Conservation (phyloP, 1,140 invertebrate genomes). For the Pseudomyrmex sp. region DNA sequence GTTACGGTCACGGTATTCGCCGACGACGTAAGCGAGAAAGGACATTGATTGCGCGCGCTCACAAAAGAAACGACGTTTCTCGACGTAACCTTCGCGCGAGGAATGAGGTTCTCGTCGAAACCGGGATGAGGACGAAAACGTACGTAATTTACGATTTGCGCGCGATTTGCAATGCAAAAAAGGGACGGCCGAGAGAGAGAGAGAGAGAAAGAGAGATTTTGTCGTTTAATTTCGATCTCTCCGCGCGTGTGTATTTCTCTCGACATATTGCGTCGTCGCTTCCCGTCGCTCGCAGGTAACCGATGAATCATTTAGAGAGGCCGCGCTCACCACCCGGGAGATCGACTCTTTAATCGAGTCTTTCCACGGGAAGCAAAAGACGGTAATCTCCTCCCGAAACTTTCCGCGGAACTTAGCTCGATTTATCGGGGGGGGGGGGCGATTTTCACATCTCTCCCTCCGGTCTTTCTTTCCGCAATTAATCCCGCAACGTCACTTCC, state of each 20-base stretch:
- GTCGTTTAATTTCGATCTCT: constrained; percentile 37
- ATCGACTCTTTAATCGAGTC: constrained; percentile 54
- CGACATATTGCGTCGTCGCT: constrained; percentile 30
- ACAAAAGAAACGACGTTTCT: constrained; percentile 15
- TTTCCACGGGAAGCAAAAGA: constrained; percentile 50
- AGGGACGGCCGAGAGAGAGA: background rate
- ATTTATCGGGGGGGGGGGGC: constrained; percentile 33
- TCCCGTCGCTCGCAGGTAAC: constrained; percentile 25
- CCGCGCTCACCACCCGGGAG: constrained; percentile 22
- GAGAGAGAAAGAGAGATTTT: constrained; percentile 6
- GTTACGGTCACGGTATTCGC: constrained; percentile 9
- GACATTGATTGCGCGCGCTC: constrained; percentile 33
- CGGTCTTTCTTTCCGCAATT: constrained; percentile 5
- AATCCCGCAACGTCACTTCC: constrained; percentile 20
- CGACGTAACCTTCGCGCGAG: constrained; percentile 1
- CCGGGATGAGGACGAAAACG: constrained; percentile 44
- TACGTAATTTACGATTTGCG: constrained; percentile 30
- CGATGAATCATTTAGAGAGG: constrained; percentile 55
- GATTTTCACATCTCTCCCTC: too few relatives aligned
- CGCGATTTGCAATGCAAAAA: constrained; percentile 60
- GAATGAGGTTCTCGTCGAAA: constrained; percentile 17
- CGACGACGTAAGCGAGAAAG: background rate
- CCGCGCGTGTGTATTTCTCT: constrained; percentile 18
- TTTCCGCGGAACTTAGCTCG: constrained; percentile 53
- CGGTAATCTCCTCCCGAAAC: constrained; percentile 54